A percentile compares a stretch with the other conserved stretches of the same genome.
Evolutionary conservation across 2,797 vertebrate genomes (phyloP).

Genomic region (Karalla daura): DNA sequence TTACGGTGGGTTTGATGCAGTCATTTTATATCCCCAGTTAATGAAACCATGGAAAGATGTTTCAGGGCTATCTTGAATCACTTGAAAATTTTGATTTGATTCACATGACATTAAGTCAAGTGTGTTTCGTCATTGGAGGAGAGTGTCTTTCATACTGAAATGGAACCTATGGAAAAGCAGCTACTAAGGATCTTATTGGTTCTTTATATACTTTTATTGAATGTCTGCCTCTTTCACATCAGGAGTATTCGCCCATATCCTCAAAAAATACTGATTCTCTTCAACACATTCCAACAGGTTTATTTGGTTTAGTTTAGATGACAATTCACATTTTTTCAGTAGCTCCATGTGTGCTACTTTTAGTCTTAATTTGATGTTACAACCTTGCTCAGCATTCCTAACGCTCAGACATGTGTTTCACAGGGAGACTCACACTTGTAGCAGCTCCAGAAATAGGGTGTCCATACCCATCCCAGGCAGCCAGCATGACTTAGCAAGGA

Average conservation of each 20-base stretch:
- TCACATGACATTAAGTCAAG: too few relatives aligned
- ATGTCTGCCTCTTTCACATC: not conserved
- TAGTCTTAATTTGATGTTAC: slow-evolving; percentile 9
- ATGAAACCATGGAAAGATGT: not conserved
- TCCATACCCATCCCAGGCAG: slow-evolving; percentile 48
- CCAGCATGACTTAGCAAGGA: slow-evolving; percentile 72
- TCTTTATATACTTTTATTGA: too few relatives aligned
- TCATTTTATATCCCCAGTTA: not conserved
- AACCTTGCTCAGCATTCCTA: slow-evolving; percentile 62
- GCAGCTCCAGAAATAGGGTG: slow-evolving; percentile 67
- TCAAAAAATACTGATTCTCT: not conserved
- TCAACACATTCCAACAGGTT: not conserved
- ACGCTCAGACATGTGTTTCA: slow-evolving; percentile 67
- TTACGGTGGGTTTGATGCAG: slow-evolving; percentile 14
- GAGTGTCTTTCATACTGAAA: too few relatives aligned
- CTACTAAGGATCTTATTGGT: too few relatives aligned
- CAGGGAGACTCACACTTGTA: slow-evolving; percentile 33
- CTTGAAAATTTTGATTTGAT: too few relatives aligned
- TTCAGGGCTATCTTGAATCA: too few relatives aligned
- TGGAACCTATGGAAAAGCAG: too few relatives aligned
- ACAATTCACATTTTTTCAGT: not conserved
- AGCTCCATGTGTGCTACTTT: slow-evolving; percentile 18
- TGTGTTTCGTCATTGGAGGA: too few relatives aligned
- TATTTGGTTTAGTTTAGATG: not conserved
- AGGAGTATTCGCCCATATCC: not conserved